These are phyloP conservation scores for Engystomops pustulosus DNA, from an alignment of 2,113 vertebrate species.

Conservation along the genomic window DNA sequence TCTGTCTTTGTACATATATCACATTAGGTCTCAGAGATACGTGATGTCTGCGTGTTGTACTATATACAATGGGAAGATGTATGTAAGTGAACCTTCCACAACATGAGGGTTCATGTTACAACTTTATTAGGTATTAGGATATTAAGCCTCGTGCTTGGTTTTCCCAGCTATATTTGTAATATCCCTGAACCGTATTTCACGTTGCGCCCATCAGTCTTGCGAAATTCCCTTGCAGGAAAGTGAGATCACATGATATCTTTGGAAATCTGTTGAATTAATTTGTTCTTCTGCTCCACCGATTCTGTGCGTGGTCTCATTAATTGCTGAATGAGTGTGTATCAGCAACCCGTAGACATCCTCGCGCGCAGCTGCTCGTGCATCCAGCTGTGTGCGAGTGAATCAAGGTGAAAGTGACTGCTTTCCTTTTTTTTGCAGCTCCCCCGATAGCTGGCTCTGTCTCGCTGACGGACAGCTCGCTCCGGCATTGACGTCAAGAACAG, in stretches of 20 bases:
- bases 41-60: too few relatives aligned
- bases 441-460: slow-evolving; percentile 31
- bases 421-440: slow-evolving; percentile 32
- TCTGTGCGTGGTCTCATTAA: not conserved
- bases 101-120: not conserved
- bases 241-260: not conserved
- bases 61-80: not conserved
- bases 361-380: not conserved
- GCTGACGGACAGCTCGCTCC: slow-evolving; percentile 51
- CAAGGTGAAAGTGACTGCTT: slow-evolving; percentile 55
- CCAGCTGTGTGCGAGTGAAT: slow-evolving; percentile 40
- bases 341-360: not conserved
- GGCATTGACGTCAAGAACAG: slow-evolving; percentile 53
- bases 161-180: too few relatives aligned
- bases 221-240: not conserved
- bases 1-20: not conserved
- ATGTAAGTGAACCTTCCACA: not conserved
- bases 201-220: not conserved
- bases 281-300: not conserved
- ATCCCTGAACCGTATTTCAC: too few relatives aligned
- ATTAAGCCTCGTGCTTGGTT: not conserved
- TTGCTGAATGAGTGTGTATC: not conserved
- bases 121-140: not conserved
- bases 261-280: not conserved
- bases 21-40: too few relatives aligned